A percentile compares a stretch with the other conserved stretches of the same genome.
Evolutionary conservation across 2,888 invertebrate genomes (phyloP).

Genomic region (Tetanocera ferruginea): DNA sequence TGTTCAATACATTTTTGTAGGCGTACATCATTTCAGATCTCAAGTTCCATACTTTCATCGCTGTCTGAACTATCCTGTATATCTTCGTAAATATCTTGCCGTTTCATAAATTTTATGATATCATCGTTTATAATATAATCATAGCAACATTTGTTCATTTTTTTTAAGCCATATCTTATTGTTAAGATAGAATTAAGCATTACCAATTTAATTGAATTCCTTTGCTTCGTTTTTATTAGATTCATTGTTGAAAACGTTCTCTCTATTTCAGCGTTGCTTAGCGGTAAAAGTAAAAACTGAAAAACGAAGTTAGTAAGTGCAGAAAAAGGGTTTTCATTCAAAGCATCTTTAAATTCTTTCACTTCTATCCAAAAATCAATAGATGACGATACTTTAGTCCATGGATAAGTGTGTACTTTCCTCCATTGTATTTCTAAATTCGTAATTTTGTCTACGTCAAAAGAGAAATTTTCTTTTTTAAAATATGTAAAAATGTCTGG

Average conservation of each 20-base stretch:
- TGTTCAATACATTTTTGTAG: no score
- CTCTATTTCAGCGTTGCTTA: neutral
- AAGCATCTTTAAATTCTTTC: neutral
- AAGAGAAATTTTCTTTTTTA: neutral
- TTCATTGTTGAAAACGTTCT: neutral
- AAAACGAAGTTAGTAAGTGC: neutral
- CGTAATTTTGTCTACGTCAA: neutral
- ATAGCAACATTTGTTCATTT: neutral
- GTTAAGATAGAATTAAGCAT: neutral
- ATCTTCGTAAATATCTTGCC: constrained; percentile 55
- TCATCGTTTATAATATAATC: neutral
- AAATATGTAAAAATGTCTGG: neutral
- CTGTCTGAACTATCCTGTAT: neutral
- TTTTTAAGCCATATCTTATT: neutral
- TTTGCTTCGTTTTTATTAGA: constrained; percentile 13
- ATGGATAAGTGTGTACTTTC: neutral
- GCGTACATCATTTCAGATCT: no score
- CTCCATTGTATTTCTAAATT: neutral
- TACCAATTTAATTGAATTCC: neutral
- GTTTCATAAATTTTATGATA: neutral
- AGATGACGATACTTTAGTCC: constrained; percentile 2
- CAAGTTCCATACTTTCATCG: no score
- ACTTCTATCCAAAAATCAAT: neutral
- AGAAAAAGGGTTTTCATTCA: neutral
- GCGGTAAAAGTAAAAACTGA: neutral